Evolutionary conservation across 2,797 vertebrate genomes (phyloP).

Genomic region (Coreius guichenoti): DNA sequence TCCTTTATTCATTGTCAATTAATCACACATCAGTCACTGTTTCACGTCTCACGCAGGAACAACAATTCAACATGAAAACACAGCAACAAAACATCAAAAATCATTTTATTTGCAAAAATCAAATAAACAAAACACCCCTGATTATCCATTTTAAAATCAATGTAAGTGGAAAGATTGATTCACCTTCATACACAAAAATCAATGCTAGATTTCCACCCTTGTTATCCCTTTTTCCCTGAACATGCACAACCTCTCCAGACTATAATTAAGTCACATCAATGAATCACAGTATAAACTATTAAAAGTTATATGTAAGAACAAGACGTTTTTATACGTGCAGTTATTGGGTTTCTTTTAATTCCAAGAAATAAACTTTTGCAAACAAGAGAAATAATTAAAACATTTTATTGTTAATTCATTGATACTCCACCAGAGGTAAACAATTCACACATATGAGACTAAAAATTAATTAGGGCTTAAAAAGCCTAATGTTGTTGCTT

Average conservation of each 20-base stretch:
- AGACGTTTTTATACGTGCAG: background rate
- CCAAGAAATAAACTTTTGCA: constrained; percentile 11
- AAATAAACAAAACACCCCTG: background rate
- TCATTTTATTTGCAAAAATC: too few relatives aligned
- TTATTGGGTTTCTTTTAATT: background rate
- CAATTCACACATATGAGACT: constrained; percentile 7
- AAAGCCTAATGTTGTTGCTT: constrained; percentile 24
- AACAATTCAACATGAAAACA: background rate
- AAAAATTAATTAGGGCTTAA: constrained; percentile 43
- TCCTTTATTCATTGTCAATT: constrained; percentile 28
- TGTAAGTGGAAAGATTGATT: background rate
- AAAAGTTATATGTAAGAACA: background rate
- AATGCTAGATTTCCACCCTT: constrained; percentile 15
- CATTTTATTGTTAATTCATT: constrained; percentile 28
- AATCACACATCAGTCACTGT: constrained; percentile 18
- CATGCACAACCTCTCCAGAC: constrained; percentile 4
- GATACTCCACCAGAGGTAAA: constrained; percentile 34
- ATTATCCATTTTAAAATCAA: constrained; percentile 1
- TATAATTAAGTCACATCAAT: constrained; percentile 23
- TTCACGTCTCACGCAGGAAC: background rate
- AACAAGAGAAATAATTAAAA: constrained; percentile 39
- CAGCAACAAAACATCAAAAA: constrained; percentile 34
- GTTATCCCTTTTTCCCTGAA: constrained; percentile 15
- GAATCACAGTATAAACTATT: background rate
- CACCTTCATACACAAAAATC: background rate